phyloP scores from a whole-genome alignment of 2,888 invertebrate genomes.

The Eretmocerus hayati region DNA sequence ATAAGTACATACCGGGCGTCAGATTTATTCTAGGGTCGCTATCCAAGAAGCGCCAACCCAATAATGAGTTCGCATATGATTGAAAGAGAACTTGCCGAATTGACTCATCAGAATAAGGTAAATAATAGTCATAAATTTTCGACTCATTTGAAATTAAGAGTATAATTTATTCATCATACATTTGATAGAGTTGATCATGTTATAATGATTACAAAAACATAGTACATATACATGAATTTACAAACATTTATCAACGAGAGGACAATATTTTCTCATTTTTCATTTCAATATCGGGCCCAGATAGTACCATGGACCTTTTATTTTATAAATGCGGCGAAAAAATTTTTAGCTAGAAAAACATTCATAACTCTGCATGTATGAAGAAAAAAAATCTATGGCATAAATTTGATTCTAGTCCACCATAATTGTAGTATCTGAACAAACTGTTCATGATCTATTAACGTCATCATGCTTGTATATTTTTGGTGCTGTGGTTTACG shows the following conservation, averaged over 20 bases:
- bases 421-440: too few relatives aligned
- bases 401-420: background rate
- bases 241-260: conserved; percentile 31
- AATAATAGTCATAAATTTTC: too few relatives aligned
- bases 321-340: conserved; percentile 10
- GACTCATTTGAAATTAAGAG: conserved; percentile 15
- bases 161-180: conserved; percentile 17
- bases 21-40: too few relatives aligned
- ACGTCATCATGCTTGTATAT: background rate
- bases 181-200: conserved; percentile 17
- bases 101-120: too few relatives aligned
- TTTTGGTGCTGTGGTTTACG: background rate
- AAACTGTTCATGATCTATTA: conserved; percentile 3
- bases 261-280: conserved; percentile 14
- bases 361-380: background rate
- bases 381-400: background rate
- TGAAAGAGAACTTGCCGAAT: too few relatives aligned
- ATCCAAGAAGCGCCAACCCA: too few relatives aligned
- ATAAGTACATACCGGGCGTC: too few relatives aligned
- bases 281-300: conserved; percentile 6
- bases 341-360: background rate
- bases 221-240: conserved; percentile 43
- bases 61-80: too few relatives aligned
- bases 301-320: conserved; percentile 6
- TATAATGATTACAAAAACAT: conserved; percentile 32